phyloP scores from a whole-genome alignment of 2,113 vertebrate species.

The Passerina amoena region DNA sequence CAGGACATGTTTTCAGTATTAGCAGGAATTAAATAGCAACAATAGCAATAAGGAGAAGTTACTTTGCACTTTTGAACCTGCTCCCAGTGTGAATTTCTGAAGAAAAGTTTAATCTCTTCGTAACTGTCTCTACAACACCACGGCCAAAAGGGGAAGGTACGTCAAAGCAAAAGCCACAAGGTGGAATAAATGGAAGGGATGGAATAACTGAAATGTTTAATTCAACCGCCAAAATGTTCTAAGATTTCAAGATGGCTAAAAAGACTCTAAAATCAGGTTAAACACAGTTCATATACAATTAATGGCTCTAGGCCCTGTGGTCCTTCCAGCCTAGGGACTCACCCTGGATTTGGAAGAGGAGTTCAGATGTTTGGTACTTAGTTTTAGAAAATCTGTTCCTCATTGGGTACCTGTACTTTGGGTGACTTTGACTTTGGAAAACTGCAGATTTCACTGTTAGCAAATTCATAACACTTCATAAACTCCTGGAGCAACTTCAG shows the following conservation, averaged over 20 bases:
- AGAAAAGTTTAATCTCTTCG: not conserved
- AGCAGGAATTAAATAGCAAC: not conserved
- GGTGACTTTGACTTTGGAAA: not conserved
- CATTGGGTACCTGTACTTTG: not conserved
- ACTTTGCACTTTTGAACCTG: not conserved
- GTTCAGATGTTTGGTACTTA: fast-evolving
- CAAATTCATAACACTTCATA: not conserved
- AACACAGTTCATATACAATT: not conserved
- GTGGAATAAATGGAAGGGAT: not conserved
- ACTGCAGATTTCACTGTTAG: not conserved
- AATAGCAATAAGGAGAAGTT: not conserved
- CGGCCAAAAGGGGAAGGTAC: not conserved
- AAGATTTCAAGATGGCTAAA: not conserved
- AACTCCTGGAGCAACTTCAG: not conserved
- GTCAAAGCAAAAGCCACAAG: not conserved
- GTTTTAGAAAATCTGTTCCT: not conserved
- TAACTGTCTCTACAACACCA: not conserved
- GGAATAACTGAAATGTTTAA: not conserved
- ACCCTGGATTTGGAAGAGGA: not conserved
- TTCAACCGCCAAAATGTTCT: not conserved
- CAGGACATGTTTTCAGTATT: not conserved
- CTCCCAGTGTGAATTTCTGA: not conserved
- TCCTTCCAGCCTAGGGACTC: not conserved
- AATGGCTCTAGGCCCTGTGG: not conserved
- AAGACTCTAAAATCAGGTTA: not conserved